Evolutionary conservation across 2,113 vertebrate genomes (phyloP), one percentile per base, ranked within the genome.

Genomic region (Megalops atlanticus): DNA sequence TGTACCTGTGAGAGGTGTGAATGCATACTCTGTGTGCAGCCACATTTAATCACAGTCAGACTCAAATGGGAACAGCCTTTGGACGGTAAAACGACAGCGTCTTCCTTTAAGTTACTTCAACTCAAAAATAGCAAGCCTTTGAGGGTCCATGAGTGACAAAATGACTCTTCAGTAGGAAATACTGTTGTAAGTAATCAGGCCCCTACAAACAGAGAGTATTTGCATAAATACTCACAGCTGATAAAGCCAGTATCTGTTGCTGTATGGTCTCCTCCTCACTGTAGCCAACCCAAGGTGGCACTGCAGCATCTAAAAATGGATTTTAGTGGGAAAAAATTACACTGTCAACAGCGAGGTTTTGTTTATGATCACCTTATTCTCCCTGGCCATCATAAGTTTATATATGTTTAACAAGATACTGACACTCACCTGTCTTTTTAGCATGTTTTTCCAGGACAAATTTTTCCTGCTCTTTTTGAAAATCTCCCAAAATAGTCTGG

Each of bases 261-360:
- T 98, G 97, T 90, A 99, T 99, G 11, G 95, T 96, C 89, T 99
- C 98, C 86, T 99, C 98, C 79, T 99, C 97, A 76, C 95, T 98
- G 90, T 97, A 99, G 73, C 98, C 96, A 47, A 97, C 96, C 98
- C 98, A 99, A 0, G 97, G 98, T 82, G 97, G 97, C 73, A 98
- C 95, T 7, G 97, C 97, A 74, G 89, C 92, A 87, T 99, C 98
- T 99, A 40, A 35, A 80, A 79, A 86, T 8, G 1, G 68, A 2
- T n/a, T 45, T 58, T 41, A n/a, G n/a, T 45, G 10, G 47, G 24
- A 36, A 18, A 69, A 36, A 52, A 36, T 47, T 10, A 3, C 24
- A 43, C 31, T 21, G 27, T 71, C 47, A 21, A n/a, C 21, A 0
- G 47, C 12, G 33, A 27, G 18, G 35, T 6, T 43, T 24, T 10